Base-by-base conservation (phyloP, 2,113 vertebrate genomes). In the Zosterops japonicus region DNA sequence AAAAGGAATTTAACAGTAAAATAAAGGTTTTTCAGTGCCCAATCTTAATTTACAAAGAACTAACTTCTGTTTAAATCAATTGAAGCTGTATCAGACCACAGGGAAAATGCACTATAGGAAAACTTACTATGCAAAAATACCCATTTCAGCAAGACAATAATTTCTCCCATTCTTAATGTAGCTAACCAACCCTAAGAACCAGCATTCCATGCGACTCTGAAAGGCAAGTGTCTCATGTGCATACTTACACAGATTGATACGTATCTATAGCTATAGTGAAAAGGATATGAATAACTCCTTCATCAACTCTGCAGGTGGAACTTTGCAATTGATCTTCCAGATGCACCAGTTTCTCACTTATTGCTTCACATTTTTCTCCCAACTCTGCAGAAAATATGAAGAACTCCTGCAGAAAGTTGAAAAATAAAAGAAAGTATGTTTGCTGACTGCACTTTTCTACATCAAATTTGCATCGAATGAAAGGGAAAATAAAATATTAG, bases 221-320 rank as follows among this genome's bases (percentile, higher is more conserved):
- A 79, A 81, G 31, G 39, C 72, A 82, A 95, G 27, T 87, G 77
- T 44, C 83, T 79, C 47, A 50, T 77, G 49, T 36, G 57, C 20
- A 29, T 86, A 67, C 65, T 90, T 81, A 93, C 42, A 6, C 1
- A 59, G 75, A 79, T 28, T 52, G 60, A 85, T 85, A 76, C 0
- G 1, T 31, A 86, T 39, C 87, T 79, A 57, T 11, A 93, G 16
- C 41, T 50, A 12, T 27, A 87, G 36, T 11, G 17, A 76, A 98
- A 98, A 99, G 99, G 99, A 99, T 99, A 99, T 99, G 98, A 96
- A 98, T 97, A 91, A 98, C 97, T 78, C 95, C 96, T 92, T 98
- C 98, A 83, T 99, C 98, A 33, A 85, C 97, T 91, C 97, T 98
- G 65, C 97, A 93, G 50, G 98, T 80, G 1, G 99, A 98, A 35